Evolutionary conservation across 2,797 vertebrate genomes (phyloP), one percentile per base, ranked within the genome.

Genomic region (Typhlichthys eigenmanni): DNA sequence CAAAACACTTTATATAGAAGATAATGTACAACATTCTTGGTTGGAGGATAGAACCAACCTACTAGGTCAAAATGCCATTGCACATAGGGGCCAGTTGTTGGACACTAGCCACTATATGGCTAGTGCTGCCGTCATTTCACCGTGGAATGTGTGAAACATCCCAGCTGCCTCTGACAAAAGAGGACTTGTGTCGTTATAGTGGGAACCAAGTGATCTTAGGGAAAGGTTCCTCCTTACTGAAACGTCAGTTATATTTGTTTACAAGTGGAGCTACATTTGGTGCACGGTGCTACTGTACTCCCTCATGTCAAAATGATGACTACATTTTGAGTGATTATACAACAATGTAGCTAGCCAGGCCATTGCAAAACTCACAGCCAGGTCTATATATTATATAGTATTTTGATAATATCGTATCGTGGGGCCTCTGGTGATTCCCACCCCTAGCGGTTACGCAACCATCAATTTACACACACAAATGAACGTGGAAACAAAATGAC

Each of bases 401-500:
- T 19, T 2, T 2, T 19, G 19, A 19, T 19, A 19, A 19, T 19
- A 19, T 19, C 19, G 2, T 19, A 19, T 19, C 19, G 19, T 19
- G 19, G 19, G 19, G 19, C 19, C 19, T 19, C 19, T 19, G 19
- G 19, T 19, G 19, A 19, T 19, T 19, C 19, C 19, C 19, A 19
- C 17, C 17, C 17, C 65, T 38, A 68, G 50, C 52, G 74, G 85
- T 89, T 89, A 85, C 71, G 59, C 64, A 71, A 81, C 74, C 24
- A 0, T 58, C 57, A 57, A 74, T 80, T 60, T 68, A 71, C 71
- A 19, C 19, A 19, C 19, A 19, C 19, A 2, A 19, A 75, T 68
- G 69, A 77, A 85, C 71, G 78, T 79, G 76, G 75, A 76, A 68
- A 53, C 83, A 68, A 81, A 72, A 83, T 86, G 77, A 34, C 71